Base-by-base conservation (phyloP, 1,140 invertebrate genomes). In the Parapsyche elsis region DNA sequence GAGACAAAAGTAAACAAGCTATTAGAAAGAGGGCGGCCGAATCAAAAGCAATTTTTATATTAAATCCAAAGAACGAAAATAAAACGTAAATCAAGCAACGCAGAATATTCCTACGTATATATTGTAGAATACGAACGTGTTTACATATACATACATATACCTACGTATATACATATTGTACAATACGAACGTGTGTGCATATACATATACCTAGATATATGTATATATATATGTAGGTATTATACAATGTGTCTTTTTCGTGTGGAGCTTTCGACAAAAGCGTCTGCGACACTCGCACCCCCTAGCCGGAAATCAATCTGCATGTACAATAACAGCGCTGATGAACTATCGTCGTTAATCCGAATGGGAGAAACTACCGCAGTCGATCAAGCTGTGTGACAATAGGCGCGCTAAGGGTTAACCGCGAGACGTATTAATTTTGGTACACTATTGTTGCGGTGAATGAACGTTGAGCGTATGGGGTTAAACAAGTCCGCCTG, bases 1-100 rank as follows among this genome's bases (percentile, higher is more conserved):
- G 70, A 78, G 70, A 71, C 70, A 71, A 70, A 71, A 71, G 77
- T 71, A 78, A 78, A 78, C 77, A 78, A 77, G 75, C 75, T 77
- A 77, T 77, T 77, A 77, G 59, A 77, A 64, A 64, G 59, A 9
- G 77, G 64, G 70, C 14, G 14, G 30, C 44, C 46, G 75, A 77
- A 67, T 79, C 64, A 70, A 71, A 71, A 71, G 75, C 59, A 77
- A 77, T 77, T 77, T 77, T 77, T 77, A 53, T 77, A 77, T 77
- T 77, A 77, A 77, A 64, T 30, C 24, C 57, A 24, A 77, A 14
- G 24, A 76, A 21, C 9, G 64, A 67, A 67, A 38, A 38, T 38
- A 38, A 38, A 38, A 38, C 30, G 30, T 4, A 38, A 38, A 38
- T 38, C 30, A 38, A 38, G 30, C 1, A 38, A 38, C 30, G 30